phyloP scores from a whole-genome alignment of 2,797 vertebrate genomes.

The Hyperoplus immaculatus region DNA sequence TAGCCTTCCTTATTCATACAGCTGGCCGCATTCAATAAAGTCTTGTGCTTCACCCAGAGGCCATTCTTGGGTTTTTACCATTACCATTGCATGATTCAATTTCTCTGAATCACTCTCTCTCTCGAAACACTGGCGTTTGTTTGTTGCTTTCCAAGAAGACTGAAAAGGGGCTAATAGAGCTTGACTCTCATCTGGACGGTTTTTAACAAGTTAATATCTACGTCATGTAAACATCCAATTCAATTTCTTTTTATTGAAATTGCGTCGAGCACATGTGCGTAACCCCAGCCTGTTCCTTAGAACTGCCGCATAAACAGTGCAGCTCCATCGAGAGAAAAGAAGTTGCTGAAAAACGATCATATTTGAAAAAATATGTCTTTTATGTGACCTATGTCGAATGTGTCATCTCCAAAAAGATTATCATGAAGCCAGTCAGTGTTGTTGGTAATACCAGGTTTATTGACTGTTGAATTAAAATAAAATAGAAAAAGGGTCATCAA shows the following conservation, averaged over 20 bases:
- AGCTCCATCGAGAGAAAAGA: background rate
- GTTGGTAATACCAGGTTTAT: no score
- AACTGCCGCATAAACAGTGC: background rate
- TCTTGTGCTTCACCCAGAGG: background rate
- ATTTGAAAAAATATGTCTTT: no score
- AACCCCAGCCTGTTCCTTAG: background rate
- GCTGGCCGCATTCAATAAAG: background rate
- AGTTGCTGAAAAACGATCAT: no score
- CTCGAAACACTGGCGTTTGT: background rate
- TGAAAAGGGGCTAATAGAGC: background rate
- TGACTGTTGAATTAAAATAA: no score
- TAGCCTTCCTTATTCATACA: background rate
- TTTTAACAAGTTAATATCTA: background rate
- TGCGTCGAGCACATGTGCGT: background rate
- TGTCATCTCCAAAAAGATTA: no score
- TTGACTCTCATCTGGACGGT: background rate
- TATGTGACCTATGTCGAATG: no score
- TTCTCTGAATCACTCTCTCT: background rate
- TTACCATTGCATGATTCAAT: background rate
- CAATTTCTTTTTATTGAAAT: slow-evolving; percentile 1
- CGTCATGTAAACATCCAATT: slow-evolving; percentile 9
- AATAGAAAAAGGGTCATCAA: no score
- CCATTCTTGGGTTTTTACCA: background rate
- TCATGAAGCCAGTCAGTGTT: no score
- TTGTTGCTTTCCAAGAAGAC: background rate